These are phyloP conservation scores for Mallotus villosus DNA, from an alignment of 2,797 vertebrate species.

Conservation along the genomic window DNA sequence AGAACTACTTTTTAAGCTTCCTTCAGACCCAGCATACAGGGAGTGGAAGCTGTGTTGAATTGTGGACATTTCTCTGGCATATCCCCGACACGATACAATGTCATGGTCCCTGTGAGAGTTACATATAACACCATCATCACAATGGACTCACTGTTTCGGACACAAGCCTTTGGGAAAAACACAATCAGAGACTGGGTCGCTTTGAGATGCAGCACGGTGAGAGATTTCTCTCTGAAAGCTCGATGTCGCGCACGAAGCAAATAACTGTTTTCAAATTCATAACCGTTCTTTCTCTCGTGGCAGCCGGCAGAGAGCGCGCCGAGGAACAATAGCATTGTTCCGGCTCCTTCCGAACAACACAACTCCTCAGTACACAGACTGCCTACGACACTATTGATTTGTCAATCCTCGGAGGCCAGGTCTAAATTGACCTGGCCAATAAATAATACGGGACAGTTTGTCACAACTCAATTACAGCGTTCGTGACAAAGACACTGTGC, in stretches of 20 bases:
- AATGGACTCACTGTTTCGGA: conserved; percentile 51
- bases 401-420: neutral
- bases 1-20: too few species aligned
- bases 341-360: neutral
- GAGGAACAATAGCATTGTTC: neutral
- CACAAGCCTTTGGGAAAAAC: conserved; percentile 33
- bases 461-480: conserved; percentile 69
- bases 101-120: conserved; percentile 11
- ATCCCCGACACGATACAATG: conserved; percentile 22
- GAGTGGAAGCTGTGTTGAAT: conserved; percentile 4
- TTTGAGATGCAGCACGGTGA: neutral
- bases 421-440: conserved; percentile 6
- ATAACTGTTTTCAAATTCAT: too few species aligned
- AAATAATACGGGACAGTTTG: conserved; percentile 24
- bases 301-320: neutral
- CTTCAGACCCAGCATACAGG: neutral
- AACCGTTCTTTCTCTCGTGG: too few species aligned
- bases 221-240: too few species aligned
- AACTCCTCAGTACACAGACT: neutral
- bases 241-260: too few species aligned
- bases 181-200: neutral
- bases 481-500: conserved; percentile 57
- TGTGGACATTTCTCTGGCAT: neutral
- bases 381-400: conserved; percentile 26
- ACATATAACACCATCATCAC: conserved; percentile 26